Evolutionary conservation across 2,888 invertebrate genomes (phyloP).

Genomic region (Acrobasis repandana): DNA sequence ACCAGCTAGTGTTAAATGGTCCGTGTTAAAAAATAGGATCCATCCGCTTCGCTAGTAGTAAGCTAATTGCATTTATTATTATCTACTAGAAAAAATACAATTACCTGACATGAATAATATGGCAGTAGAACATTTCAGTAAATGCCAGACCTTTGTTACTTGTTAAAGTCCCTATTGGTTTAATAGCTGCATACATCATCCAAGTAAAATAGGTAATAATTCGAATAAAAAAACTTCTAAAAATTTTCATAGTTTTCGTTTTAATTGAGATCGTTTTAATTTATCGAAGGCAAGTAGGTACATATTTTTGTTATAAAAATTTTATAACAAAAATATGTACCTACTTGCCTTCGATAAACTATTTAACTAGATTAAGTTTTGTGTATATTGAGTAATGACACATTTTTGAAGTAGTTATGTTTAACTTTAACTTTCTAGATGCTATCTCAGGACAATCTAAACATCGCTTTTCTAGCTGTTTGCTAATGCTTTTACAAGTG

Average conservation of each 20-base stretch:
- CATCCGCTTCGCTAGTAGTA: constrained; percentile 42
- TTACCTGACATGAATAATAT: constrained; percentile 47
- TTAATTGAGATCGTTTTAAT: no score
- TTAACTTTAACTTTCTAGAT: background rate
- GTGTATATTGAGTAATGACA: no score
- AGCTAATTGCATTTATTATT: constrained; percentile 58
- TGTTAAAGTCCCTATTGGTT: constrained; percentile 34
- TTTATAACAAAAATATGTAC: no score
- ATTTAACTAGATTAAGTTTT: no score
- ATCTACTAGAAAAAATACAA: constrained; percentile 44
- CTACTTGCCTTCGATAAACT: no score
- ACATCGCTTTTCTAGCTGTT: background rate
- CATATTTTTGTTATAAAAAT: no score
- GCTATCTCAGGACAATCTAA: background rate
- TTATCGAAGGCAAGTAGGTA: no score
- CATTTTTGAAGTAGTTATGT: background rate
- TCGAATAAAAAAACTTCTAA: no score
- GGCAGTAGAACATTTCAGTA: constrained; percentile 42
- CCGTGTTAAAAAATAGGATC: constrained; percentile 39
- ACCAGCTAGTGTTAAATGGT: constrained; percentile 47
- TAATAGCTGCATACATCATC: constrained; percentile 15
- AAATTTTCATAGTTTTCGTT: no score
- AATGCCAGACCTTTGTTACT: constrained; percentile 49
- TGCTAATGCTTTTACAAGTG: background rate
- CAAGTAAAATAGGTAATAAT: no score